phyloP scores from a whole-genome alignment of 2,797 vertebrate species.

The Acanthurus lineatus region DNA sequence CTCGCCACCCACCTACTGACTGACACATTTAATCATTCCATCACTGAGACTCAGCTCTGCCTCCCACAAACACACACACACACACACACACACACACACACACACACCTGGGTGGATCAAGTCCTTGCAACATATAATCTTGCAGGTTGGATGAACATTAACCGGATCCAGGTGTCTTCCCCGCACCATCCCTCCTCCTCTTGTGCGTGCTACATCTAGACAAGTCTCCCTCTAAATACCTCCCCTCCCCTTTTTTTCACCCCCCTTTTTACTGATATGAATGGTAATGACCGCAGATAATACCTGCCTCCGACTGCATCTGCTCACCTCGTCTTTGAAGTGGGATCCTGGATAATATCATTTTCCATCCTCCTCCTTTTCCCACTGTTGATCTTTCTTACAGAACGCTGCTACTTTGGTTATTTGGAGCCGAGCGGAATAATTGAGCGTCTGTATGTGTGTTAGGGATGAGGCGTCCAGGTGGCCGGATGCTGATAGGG shows the following conservation, averaged over 20 bases:
- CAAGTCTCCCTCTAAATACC: slow-evolving; percentile 27
- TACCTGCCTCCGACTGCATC: slow-evolving; percentile 42
- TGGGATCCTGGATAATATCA: slow-evolving; percentile 35
- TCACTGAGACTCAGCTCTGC: slow-evolving; percentile 45
- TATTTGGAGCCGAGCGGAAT: slow-evolving; percentile 22
- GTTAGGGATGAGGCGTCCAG: slow-evolving; percentile 27
- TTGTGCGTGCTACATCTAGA: slow-evolving; percentile 20
- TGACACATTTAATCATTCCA: slow-evolving; percentile 74
- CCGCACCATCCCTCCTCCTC: slow-evolving; percentile 26
- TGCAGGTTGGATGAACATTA: slow-evolving; percentile 66
- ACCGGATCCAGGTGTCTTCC: slow-evolving; percentile 48
- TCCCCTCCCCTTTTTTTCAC: slow-evolving; percentile 1
- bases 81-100: slow-evolving; percentile 19
- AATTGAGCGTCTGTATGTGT: slow-evolving; percentile 19
- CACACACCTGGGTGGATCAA: slow-evolving; percentile 23
- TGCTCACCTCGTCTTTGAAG: slow-evolving; percentile 29
- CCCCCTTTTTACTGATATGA: slow-evolving; percentile 36
- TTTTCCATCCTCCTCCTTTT: not conserved
- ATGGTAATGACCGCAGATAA: slow-evolving; percentile 57
- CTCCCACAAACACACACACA: slow-evolving; percentile 22
- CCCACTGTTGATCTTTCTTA: not conserved
- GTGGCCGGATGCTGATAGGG: slow-evolving; percentile 46
- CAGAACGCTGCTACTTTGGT: not conserved
- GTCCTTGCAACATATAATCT: slow-evolving; percentile 57
- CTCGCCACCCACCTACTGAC: slow-evolving; percentile 53